Evolutionary conservation across 2,113 vertebrate species (phyloP), one percentile per base, ranked within the genome.

Genomic region (Micromys minutus): DNA sequence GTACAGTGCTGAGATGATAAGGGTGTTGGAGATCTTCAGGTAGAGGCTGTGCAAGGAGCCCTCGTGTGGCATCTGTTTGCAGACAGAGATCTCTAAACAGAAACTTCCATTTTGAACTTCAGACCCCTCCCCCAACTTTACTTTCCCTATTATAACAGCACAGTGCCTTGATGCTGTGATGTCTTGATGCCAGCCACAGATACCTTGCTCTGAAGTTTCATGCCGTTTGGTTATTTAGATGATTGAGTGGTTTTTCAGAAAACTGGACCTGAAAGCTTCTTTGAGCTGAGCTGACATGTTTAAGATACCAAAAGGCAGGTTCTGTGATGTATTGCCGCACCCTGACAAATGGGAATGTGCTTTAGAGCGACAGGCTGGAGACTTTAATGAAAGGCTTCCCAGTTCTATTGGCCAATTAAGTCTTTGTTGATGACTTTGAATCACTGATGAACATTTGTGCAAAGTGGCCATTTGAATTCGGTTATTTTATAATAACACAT

Each of bases 221-320:
- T 90, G 84, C 96, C 97, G 94, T 98, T 98, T 97, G 97, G 97
- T 98, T 98, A 98, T 97, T 98, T 97, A 97, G 92, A 96, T 97
- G 96, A 97, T 97, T 98, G 97, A 97, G 97, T 98, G 91, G 96
- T 97, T 98, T 98, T 95, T 95, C 96, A 96, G 96, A 98, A 97
- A 98, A 97, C 85, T 95, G 93, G 90, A 80, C 95, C 97, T 95
- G 98, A 98, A 98, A 98, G 95, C 95, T 97, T 84, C 77, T 96
- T 97, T 98, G 96, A 98, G 91, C 97, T 94, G 97, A 98, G 94
- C 67, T 97, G 90, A 97, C 96, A 96, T 98, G 96, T 91, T 97
- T 98, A 98, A 97, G 93, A 86, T 96, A 97, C 97, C 90, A 86
- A 61, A 97, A 95, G 77, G 96, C 93, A 97, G 96, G 90, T 91